Evolutionary conservation across 2,113 vertebrate genomes (phyloP).

Genomic region (Puntigrus tetrazona): DNA sequence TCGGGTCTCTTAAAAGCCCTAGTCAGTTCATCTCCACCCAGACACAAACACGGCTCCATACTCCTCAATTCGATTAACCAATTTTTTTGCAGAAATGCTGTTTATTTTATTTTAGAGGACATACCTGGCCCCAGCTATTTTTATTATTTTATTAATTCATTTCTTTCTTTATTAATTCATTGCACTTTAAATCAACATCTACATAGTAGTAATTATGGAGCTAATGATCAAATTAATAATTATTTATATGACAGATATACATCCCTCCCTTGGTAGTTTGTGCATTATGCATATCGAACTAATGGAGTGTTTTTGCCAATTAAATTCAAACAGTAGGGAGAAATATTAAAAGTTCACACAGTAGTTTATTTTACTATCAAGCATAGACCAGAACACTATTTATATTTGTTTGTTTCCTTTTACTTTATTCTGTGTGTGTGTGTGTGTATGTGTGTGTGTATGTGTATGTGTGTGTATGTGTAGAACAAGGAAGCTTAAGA

Average conservation of each 20-base stretch:
- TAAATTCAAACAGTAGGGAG: slow-evolving; percentile 56
- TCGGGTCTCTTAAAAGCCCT: slow-evolving; percentile 79
- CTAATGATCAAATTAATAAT: slow-evolving; percentile 75
- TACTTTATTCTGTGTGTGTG: too few species aligned
- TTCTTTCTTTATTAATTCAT: too few species aligned
- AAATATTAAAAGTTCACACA: neutral
- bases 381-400: neutral
- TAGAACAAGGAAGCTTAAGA: neutral
- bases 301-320: slow-evolving; percentile 63
- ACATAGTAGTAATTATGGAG: slow-evolving; percentile 55
- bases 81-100: neutral
- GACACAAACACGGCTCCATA: slow-evolving; percentile 5
- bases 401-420: slow-evolving; percentile 25
- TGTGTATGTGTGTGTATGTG: neutral
- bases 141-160: neutral
- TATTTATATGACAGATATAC: slow-evolving; percentile 73
- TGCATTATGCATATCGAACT: slow-evolving; percentile 70
- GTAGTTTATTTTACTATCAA: slow-evolving; percentile 3
- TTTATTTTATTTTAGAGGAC: too few species aligned
- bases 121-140: neutral
- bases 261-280: slow-evolving; percentile 63
- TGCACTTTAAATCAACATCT: neutral
- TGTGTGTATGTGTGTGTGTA: too few species aligned
- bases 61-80: neutral
- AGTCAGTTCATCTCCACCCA: slow-evolving; percentile 51